Percentiles rank a stretch among this genome's conserved stretches.
Conservation (phyloP, 2,888 invertebrate species). For the Leptogaster cylindrica region DNA sequence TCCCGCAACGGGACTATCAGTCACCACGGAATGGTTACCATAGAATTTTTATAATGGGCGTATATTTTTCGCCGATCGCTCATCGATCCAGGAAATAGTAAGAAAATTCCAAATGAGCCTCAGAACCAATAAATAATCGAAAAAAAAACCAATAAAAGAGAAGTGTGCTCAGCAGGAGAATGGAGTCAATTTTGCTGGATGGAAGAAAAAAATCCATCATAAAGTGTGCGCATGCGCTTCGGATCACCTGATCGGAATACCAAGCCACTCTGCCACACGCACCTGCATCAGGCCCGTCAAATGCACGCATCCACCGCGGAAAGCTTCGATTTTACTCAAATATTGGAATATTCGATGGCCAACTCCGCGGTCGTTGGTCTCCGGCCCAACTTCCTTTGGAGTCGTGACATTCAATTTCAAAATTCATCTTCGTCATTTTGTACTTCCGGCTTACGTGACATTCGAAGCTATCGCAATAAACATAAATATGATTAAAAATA, state of each 20-base stretch:
- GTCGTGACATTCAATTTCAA: too few relatives aligned
- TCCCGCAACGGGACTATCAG: too few relatives aligned
- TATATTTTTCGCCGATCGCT: neutral
- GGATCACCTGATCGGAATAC: neutral
- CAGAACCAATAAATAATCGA: neutral
- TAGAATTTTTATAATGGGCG: slow-evolving; percentile 2
- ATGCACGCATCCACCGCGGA: neutral
- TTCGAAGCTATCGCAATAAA: too few relatives aligned
- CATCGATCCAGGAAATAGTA: neutral
- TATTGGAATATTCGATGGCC: too few relatives aligned
- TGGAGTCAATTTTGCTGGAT: neutral
- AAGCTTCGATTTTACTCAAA: neutral
- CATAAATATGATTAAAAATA: too few relatives aligned
- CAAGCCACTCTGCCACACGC: neutral
- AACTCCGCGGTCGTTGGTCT: too few relatives aligned
- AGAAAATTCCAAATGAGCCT: neutral
- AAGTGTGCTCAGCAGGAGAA: neutral
- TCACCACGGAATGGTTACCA: too few relatives aligned
- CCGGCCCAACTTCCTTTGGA: too few relatives aligned
- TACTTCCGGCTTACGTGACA: too few relatives aligned
- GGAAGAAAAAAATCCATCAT: neutral
- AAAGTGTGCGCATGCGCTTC: neutral
- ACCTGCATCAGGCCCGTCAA: neutral
- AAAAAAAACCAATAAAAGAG: neutral
- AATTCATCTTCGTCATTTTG: too few relatives aligned